Conservation (phyloP, 2,888 invertebrate genomes). For the Notodonta dromedarius region DNA sequence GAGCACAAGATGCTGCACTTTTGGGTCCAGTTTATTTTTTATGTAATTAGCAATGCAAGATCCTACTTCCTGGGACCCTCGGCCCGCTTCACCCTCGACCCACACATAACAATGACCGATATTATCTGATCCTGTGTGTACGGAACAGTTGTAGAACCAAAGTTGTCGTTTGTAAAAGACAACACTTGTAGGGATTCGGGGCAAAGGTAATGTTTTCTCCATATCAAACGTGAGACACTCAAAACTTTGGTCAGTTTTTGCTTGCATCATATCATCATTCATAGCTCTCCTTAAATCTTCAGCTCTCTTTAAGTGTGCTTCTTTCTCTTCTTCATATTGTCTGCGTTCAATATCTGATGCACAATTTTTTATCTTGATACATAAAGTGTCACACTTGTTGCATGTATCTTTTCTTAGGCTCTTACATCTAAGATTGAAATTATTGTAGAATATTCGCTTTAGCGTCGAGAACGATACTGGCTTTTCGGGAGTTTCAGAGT, state of each 20-base stretch:
- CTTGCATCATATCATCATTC: constrained; percentile 18
- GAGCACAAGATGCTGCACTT: no score
- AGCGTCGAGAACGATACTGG: constrained; percentile 11
- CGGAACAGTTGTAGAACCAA: no score
- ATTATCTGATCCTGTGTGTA: no score
- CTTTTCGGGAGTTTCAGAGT: constrained; percentile 7
- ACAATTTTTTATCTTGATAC: constrained; percentile 18
- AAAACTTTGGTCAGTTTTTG: constrained; percentile 19
- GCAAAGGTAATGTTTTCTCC: constrained; percentile 19
- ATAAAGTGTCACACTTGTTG: constrained; percentile 20
- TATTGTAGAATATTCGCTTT: constrained; percentile 18
- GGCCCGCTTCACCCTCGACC: no score
- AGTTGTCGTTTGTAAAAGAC: constrained; percentile 12
- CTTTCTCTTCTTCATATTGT: constrained; percentile 17
- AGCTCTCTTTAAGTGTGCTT: constrained; percentile 18
- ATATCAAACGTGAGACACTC: constrained; percentile 21
- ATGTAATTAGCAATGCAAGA: no score
- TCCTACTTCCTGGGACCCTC: no score
- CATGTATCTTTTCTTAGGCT: constrained; percentile 22
- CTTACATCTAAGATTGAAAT: constrained; percentile 24
- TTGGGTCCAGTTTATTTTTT: no score
- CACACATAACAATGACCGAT: no score
- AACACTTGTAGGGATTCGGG: constrained; percentile 13
- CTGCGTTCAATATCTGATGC: constrained; percentile 11
- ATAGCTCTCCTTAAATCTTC: constrained; percentile 21